Percentiles rank a stretch among this genome's conserved stretches.
Evolutionary conservation across 2,888 invertebrate genomes (phyloP).

Genomic region (Stenotaenia linearis): DNA sequence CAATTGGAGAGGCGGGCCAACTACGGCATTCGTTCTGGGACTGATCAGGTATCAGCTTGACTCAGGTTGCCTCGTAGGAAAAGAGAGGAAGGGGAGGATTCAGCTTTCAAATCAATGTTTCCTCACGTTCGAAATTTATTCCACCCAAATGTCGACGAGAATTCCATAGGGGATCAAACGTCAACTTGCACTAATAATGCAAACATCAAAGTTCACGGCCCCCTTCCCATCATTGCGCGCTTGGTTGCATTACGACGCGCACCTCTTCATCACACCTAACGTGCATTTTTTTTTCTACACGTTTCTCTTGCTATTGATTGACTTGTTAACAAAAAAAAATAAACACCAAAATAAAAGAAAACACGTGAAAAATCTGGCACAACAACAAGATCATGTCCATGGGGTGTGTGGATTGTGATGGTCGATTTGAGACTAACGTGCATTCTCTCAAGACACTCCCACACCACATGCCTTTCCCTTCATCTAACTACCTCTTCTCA

Average conservation of each 20-base stretch:
- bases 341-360: neutral
- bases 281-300: neutral
- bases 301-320: neutral
- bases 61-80: conserved; percentile 6
- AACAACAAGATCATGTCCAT: conserved; percentile 11
- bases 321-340: neutral
- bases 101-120: conserved; percentile 19
- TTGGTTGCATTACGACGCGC: neutral
- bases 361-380: neutral
- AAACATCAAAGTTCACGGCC: conserved; percentile 7
- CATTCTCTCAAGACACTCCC: neutral
- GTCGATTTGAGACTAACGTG: conserved; percentile 1
- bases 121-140: conserved; percentile 19
- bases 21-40: conserved; percentile 4
- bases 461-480: neutral
- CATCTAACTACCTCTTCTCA: conserved; percentile 19
- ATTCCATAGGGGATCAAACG: neutral
- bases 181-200: conserved; percentile 1
- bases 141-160: conserved; percentile 11
- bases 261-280: neutral
- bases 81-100: neutral
- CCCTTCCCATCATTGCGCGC: neutral
- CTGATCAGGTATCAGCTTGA: neutral
- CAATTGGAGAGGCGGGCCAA: neutral
- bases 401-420: conserved; percentile 1